Base-by-base conservation (phyloP, 1,140 invertebrate species). In the Pseudomyrmex gracilis region DNA sequence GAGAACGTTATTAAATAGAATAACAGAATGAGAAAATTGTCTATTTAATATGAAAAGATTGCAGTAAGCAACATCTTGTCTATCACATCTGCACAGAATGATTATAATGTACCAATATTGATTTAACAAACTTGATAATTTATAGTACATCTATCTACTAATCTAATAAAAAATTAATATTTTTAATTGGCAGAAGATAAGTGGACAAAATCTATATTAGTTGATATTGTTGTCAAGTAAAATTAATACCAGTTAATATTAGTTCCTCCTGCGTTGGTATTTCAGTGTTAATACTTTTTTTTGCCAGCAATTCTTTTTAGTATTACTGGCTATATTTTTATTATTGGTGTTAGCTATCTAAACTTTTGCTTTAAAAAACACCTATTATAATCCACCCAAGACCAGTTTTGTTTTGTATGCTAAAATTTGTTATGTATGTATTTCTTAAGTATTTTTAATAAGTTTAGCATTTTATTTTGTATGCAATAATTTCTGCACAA, bases 321-420 rank as follows among this genome's bases (percentile, higher is more conserved):
- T 70, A 70, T 80, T 80, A 66, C 66, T 80, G 24, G 53, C 76
- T 80, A 53, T n/a, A 80, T 80, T 43, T 78, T 78, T n/a, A 5
- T 12, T 45, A 78, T 45, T 34, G 34, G 34, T 34, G 34, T 34
- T 34, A 34, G 34, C 34, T 5, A 34, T 34, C 7, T 57, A 80
- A 58, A 80, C 3, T 58, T 58, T 78, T 78, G 34, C 5, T 80
- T 49, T 20, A 68, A 15, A 68, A 2, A 22, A 67, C 13, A 55
- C 10, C 17, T 34, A 22, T 45, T 4, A 5, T 34, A 34, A 34
- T 34, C 34, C 7, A 34, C 4, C 34, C 24, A 34, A 34, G 34
- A 34, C 34, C 5, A 34, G 34, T 34, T 34, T 34, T 5, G 34
- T n/a, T n/a, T n/a, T n/a, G 3, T 7, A 34, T 34, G 5, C 7